Base-by-base conservation (phyloP, 1,140 invertebrate species). In the Cherax quadricarinatus region DNA sequence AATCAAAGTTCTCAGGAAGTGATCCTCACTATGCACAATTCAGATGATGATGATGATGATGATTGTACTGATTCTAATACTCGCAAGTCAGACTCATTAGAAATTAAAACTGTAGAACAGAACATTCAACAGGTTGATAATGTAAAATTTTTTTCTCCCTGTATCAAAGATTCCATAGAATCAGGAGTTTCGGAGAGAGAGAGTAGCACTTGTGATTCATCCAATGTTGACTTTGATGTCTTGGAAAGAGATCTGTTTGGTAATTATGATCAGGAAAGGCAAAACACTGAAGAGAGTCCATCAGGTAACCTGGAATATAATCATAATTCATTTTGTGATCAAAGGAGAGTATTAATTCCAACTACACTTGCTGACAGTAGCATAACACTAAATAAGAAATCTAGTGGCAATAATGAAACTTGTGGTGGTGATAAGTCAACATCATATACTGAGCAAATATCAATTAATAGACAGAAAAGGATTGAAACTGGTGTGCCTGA, bases 231-330 rank as follows among this genome's bases (percentile, higher is more conserved):
- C 24, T 90, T 90, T 78, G 88, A 90, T 41, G 21, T 53, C 70
- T 62, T 90, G 66, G 88, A 90, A 48, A 66, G 53, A 7, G 88
- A 90, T n/a, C 75, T 90, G 2, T 90, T 90, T 78, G 80, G 80
- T 7, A 75, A 30, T 57, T 57, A 83, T 16, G 7, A 73, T 24
- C 21, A 24, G 30, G 73, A 30, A 57, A 14, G n/a, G 21, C 24
- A 80, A 4, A 51, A 80, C 4, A 4, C 75, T 16, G 41, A 7
- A 60, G 73, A 48, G 7, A 70, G 2, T 73, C 51, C 75, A 2
- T 16, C 48, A 30, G 86, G 24, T 10, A 87, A 48, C 4, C 49
- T 78, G 6, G 73, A 87, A 78, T 21, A 7, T 81, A 14, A 18
- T 81, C 14, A 16, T 53, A 81, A 41, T 49, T 51, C 51, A 57